phyloP scores from a whole-genome alignment of 64 coral and sea anemone species.

The Exaiptasia diaphana region DNA sequence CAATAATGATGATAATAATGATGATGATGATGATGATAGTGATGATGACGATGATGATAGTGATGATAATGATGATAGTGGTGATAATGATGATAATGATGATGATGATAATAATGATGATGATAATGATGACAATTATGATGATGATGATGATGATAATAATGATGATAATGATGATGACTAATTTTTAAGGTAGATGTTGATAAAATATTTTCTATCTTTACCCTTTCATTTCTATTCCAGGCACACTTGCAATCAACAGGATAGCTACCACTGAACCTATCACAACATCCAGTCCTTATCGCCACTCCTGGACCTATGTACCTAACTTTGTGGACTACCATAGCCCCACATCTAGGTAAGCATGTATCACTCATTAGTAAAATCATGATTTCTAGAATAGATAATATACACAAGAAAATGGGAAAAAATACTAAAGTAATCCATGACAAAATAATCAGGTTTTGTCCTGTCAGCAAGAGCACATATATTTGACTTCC shows the following conservation, averaged over 20 bases:
- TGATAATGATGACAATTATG: not conserved
- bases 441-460: too few species aligned
- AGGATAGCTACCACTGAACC: conserved; percentile 44
- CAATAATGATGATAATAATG: not conserved
- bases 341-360: conserved; percentile 96
- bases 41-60: too few species aligned
- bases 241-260: conserved; percentile 60
- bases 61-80: too few species aligned
- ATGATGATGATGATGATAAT: not conserved
- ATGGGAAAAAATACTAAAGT: too few species aligned
- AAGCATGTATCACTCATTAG: conserved; percentile 3
- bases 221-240: not conserved
- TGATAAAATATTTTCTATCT: not conserved
- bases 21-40: too few species aligned
- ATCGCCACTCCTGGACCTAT: conserved; percentile 75
- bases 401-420: too few species aligned
- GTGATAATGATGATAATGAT: too few species aligned
- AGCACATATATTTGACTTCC: too few species aligned
- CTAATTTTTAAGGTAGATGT: not conserved
- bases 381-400: not conserved
- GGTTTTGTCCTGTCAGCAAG: too few species aligned
- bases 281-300: conserved; percentile 84
- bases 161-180: not conserved
- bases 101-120: not conserved
- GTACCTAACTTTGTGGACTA: conserved; percentile 99